Conservation (phyloP, 2,888 invertebrate genomes). For the Chrysolina americana region DNA sequence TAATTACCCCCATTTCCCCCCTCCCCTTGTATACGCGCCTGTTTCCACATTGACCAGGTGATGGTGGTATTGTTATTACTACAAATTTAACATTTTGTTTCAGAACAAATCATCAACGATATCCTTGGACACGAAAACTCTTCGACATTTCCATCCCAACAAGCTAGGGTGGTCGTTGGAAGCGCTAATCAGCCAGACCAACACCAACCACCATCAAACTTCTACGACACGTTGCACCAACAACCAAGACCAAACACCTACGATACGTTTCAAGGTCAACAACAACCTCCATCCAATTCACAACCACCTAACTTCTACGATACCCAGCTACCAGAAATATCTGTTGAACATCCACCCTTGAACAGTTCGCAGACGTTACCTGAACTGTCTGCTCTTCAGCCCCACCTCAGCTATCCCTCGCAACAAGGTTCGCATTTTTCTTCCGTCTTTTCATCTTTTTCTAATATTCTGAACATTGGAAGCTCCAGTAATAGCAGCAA, state of each 20-base stretch:
- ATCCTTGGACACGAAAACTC: slow-evolving; percentile 31
- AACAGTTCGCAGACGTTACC: slow-evolving; percentile 33
- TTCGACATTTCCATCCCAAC: slow-evolving; percentile 15
- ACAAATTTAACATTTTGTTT: slow-evolving; percentile 27
- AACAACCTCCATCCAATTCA: not conserved
- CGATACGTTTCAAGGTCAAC: not conserved
- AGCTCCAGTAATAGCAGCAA: slow-evolving; percentile 32
- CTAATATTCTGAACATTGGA: slow-evolving; percentile 69
- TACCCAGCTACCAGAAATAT: slow-evolving; percentile 6
- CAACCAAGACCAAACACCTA: not conserved
- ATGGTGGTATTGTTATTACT: not conserved
- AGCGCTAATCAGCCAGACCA: not conserved
- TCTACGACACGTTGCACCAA: slow-evolving; percentile 13
- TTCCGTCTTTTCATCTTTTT: slow-evolving; percentile 77
- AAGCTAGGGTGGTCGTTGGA: not conserved
- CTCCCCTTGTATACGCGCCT: too few relatives aligned
- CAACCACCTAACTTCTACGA: slow-evolving; percentile 23
- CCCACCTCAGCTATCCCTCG: slow-evolving; percentile 33
- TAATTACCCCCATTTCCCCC: too few relatives aligned
- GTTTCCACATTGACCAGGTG: too few relatives aligned
- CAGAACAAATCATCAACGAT: slow-evolving; percentile 48
- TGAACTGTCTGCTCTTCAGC: slow-evolving; percentile 40
- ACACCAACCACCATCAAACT: slow-evolving; percentile 17
- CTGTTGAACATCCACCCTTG: not conserved
- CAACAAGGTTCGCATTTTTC: slow-evolving; percentile 68